Evolutionary conservation across 2,797 vertebrate genomes (phyloP).

Genomic region (Spinibarbus caldwelli): DNA sequence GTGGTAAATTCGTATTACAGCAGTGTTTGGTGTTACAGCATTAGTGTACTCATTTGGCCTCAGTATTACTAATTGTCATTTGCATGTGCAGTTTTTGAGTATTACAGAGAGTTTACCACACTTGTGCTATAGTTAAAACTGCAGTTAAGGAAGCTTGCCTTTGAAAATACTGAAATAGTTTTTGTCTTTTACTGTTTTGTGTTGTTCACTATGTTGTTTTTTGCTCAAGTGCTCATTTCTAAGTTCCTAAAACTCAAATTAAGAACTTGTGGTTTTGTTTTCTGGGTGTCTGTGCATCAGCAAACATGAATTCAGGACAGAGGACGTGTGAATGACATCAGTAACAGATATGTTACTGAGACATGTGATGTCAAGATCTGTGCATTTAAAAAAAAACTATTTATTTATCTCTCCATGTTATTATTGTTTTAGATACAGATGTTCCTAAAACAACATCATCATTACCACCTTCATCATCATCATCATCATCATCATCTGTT

Average conservation of each 20-base stretch:
- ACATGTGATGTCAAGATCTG: background rate
- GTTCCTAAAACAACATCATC: background rate
- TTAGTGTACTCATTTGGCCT: background rate
- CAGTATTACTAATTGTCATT: background rate
- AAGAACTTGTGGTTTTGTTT: background rate
- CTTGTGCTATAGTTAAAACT: background rate
- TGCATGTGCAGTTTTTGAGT: background rate
- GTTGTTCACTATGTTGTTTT: background rate
- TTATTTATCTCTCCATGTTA: background rate
- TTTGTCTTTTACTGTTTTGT: background rate
- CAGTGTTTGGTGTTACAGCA: background rate
- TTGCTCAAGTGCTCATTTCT: background rate
- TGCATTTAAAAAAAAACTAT: background rate
- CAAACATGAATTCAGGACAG: background rate
- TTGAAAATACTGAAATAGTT: background rate
- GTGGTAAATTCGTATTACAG: background rate
- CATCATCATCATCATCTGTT: background rate
- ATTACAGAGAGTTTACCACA: background rate
- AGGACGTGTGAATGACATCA: background rate
- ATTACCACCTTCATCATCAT: background rate
- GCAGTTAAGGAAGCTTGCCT: background rate
- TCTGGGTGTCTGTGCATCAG: background rate
- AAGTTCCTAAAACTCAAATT: background rate
- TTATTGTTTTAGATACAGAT: background rate
- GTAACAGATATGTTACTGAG: background rate